Percentiles rank a stretch among this genome's conserved stretches.
Evolutionary conservation across 92 coral and sea anemone species (phyloP).

Genomic region (Umimayanthus kanabou): DNA sequence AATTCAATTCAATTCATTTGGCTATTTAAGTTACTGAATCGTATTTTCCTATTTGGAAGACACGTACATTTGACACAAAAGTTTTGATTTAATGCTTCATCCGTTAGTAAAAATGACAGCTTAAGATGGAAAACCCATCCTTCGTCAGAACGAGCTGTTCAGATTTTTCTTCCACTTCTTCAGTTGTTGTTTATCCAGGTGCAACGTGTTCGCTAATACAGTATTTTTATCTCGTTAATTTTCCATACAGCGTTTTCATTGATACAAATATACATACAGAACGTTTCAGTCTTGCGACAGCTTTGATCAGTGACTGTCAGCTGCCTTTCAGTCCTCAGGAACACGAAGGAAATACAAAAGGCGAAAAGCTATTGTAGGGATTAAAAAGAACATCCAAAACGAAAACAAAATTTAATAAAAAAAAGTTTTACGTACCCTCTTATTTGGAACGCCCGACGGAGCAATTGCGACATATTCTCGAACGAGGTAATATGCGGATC

Average conservation of each 20-base stretch:
- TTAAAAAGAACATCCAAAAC: no score
- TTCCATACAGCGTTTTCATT: not conserved
- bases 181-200: not conserved
- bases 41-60: not conserved
- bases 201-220: not conserved
- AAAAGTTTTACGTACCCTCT: conserved; percentile 58
- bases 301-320: not conserved
- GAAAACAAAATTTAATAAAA: not conserved
- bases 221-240: not conserved
- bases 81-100: not conserved
- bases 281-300: not conserved
- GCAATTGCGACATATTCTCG: conserved; percentile 72
- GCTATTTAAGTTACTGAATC: no score
- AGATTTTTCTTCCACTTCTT: not conserved
- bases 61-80: not conserved
- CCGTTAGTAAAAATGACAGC: no score
- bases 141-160: not conserved
- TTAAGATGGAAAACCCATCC: not conserved
- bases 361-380: not conserved
- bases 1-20: not conserved
- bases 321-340: not conserved
- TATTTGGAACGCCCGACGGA: conserved; percentile 86
- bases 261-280: not conserved
- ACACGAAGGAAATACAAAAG: not conserved
- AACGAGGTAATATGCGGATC: conserved; percentile 98